Evolutionary conservation across 2,113 vertebrate genomes (phyloP).

Genomic region (Apus apus): DNA sequence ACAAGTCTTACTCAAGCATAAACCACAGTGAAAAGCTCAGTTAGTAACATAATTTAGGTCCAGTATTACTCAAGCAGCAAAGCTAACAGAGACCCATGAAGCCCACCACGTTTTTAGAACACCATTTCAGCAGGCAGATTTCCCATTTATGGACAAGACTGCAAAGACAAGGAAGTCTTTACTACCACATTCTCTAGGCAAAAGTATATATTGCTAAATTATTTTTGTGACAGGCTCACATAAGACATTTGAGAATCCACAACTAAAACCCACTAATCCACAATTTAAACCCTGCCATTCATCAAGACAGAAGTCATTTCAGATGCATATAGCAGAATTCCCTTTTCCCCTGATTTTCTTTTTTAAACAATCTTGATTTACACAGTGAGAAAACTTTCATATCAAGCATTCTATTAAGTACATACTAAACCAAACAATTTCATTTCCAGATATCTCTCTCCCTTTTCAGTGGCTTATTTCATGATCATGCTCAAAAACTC

Average conservation of each 20-base stretch:
- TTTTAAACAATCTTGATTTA: background rate
- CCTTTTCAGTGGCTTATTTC: background rate
- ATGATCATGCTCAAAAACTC: background rate
- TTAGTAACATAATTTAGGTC: background rate
- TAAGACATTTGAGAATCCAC: background rate
- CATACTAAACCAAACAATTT: background rate
- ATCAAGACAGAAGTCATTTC: background rate
- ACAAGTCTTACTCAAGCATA: background rate
- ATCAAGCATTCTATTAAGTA: background rate
- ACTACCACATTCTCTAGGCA: background rate
- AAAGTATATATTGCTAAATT: background rate
- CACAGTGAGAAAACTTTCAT: background rate
- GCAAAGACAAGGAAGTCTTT: background rate
- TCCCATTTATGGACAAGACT: background rate
- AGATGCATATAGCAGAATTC: background rate
- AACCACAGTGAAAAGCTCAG: background rate
- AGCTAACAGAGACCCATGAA: background rate
- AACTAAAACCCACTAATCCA: background rate
- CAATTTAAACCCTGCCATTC: background rate
- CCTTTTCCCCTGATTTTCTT: fast-evolving
- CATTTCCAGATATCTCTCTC: background rate
- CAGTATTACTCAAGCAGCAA: background rate
- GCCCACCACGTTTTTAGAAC: background rate
- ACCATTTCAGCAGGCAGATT: background rate
- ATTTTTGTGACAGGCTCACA: background rate